A percentile compares a stretch with the other conserved stretches of the same genome.
Conservation (phyloP, 1,140 invertebrate genomes). For the Heliconius hewitsoni region DNA sequence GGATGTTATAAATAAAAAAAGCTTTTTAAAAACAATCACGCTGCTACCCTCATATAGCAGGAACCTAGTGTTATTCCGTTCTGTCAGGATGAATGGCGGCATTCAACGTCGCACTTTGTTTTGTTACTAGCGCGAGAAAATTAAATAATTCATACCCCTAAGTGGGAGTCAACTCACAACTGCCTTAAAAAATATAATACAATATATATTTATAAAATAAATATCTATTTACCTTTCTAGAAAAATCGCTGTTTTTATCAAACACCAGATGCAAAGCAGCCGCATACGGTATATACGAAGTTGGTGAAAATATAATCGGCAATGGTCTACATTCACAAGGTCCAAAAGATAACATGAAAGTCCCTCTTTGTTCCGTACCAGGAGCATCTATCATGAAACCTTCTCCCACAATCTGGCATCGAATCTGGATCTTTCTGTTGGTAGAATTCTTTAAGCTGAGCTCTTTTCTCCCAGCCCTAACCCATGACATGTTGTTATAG, state of each 20-base stretch:
- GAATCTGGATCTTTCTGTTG: conserved; percentile 62
- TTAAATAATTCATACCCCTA: too few relatives aligned
- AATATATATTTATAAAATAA: neutral
- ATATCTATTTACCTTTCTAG: conserved; percentile 57
- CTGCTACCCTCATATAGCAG: too few relatives aligned
- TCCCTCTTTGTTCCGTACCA: conserved; percentile 53
- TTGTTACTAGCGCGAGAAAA: too few relatives aligned
- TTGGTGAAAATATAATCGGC: conserved; percentile 60
- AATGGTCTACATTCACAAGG: conserved; percentile 59
- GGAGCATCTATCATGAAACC: conserved; percentile 64
- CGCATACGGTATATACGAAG: conserved; percentile 45
- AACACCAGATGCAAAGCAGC: conserved; percentile 58
- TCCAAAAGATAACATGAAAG: conserved; percentile 57
- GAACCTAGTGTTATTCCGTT: too few relatives aligned
- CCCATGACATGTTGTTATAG: conserved; percentile 61
- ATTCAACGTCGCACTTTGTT: too few relatives aligned
- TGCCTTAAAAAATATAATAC: neutral
- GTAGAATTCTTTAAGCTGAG: conserved; percentile 65
- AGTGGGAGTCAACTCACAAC: too few relatives aligned
- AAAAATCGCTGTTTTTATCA: conserved; percentile 62
- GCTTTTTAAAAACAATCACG: too few relatives aligned
- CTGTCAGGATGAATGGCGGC: too few relatives aligned
- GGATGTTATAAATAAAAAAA: too few relatives aligned
- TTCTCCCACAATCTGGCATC: conserved; percentile 65
- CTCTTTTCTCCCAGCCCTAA: conserved; percentile 61